Percentiles rank a stretch among this genome's conserved stretches.
Conservation (phyloP, 1,140 invertebrate genomes). For the Ceratina japonica region DNA sequence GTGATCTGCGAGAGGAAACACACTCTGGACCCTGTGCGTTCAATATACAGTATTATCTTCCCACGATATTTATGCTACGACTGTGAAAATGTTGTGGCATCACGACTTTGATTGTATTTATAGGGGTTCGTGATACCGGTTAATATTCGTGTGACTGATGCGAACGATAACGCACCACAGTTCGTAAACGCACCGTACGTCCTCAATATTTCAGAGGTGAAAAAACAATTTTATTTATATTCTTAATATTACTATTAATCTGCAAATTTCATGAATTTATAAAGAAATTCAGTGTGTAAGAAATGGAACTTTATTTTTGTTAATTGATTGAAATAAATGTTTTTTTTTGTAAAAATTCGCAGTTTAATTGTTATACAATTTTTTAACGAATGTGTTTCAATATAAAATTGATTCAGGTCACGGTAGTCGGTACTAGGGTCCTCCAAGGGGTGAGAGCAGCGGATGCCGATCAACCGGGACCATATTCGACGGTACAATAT, state of each 20-base stretch:
- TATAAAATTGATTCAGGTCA: constrained; percentile 80
- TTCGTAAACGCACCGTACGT: constrained; percentile 91
- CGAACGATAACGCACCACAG: constrained; percentile 93
- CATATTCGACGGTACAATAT: constrained; percentile 93
- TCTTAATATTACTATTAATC: too few species aligned
- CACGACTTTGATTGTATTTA: not conserved
- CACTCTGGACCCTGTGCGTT: constrained; percentile 86
- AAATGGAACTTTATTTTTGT: too few species aligned
- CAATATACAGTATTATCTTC: too few species aligned
- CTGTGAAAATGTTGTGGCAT: not conserved
- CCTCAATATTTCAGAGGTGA: constrained; percentile 90
- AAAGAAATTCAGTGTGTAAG: too few species aligned
- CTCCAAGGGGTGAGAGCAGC: constrained; percentile 87
- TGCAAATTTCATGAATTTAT: not conserved
- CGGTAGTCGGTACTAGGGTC: constrained; percentile 89
- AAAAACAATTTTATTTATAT: not conserved
- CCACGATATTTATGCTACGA: too few species aligned
- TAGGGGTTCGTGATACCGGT: constrained; percentile 93
- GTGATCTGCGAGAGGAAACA: constrained; percentile 89
- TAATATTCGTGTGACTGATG: constrained; percentile 94
- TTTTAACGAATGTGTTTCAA: not conserved
- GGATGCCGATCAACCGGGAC: constrained; percentile 93
- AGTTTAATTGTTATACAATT: not conserved
- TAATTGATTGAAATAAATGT: too few species aligned
- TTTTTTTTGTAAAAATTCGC: too few species aligned